These are phyloP conservation scores for Archips xylosteana DNA, from an alignment of 2,888 invertebrate genomes.

Conservation along the genomic window DNA sequence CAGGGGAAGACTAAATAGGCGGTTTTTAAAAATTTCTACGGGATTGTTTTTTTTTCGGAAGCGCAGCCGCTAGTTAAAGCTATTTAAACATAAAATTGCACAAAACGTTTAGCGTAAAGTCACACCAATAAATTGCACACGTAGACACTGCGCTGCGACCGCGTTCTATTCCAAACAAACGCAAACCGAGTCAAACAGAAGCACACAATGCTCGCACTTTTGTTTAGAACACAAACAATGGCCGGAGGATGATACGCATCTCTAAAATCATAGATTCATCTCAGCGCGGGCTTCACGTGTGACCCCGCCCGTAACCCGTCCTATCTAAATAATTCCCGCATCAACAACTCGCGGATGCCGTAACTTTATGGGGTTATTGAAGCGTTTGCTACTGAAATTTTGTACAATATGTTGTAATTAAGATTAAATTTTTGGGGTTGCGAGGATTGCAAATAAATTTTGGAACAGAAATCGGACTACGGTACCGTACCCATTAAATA, in stretches of 20 bases:
- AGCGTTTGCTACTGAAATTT: constrained; percentile 16
- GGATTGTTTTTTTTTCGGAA: too few relatives aligned
- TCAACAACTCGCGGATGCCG: constrained; percentile 26
- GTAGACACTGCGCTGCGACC: neutral
- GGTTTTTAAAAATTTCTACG: too few relatives aligned
- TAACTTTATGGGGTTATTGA: constrained; percentile 16
- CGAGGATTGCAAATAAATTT: neutral
- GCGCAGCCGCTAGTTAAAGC: too few relatives aligned
- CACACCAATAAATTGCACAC: neutral
- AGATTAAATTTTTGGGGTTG: neutral
- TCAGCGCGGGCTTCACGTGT: constrained; percentile 7
- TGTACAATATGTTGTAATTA: constrained; percentile 9
- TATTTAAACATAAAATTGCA: too few relatives aligned
- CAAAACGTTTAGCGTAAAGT: too few relatives aligned
- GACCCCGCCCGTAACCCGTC: constrained; percentile 15
- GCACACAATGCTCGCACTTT: neutral
- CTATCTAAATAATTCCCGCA: constrained; percentile 33
- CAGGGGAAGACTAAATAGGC: too few relatives aligned
- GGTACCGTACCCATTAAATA: too few relatives aligned
- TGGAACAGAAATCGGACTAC: neutral
- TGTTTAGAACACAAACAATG: constrained; percentile 4
- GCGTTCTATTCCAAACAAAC: neutral
- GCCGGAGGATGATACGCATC: constrained; percentile 7
- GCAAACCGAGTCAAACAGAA: neutral
- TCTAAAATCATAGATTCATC: constrained; percentile 11